Percentiles rank a stretch among this genome's conserved stretches.
phyloP scores from a whole-genome alignment of 1,140 invertebrate species.

The Argopecten irradians region DNA sequence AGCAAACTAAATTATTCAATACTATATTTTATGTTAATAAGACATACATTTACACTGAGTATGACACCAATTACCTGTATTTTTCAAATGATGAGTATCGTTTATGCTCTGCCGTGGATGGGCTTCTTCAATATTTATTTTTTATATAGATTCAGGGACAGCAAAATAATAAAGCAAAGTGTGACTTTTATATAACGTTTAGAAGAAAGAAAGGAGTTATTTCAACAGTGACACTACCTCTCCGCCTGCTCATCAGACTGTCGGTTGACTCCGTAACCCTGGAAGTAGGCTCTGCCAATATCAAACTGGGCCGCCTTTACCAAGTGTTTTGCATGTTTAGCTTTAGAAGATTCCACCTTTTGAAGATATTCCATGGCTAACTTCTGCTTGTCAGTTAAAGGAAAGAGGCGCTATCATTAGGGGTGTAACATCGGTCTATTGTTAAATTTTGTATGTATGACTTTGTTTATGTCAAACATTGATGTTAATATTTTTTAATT shows the following conservation, averaged over 20 bases:
- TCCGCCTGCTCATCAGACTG: conserved; percentile 75
- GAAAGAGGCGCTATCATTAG: not conserved
- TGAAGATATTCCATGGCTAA: conserved; percentile 69
- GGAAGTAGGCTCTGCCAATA: conserved; percentile 74
- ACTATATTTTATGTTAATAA: too few relatives aligned
- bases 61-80: not conserved
- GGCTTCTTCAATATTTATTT: not conserved
- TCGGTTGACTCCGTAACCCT: conserved; percentile 72
- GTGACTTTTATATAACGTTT: not conserved
- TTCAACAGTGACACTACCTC: conserved; percentile 60
- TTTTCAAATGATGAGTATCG: too few relatives aligned
- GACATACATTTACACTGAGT: not conserved
- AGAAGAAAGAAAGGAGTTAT: not conserved
- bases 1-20: too few relatives aligned
- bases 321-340: conserved; percentile 64
- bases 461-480: conserved; percentile 12
- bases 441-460: not conserved
- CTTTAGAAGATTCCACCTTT: conserved; percentile 62
- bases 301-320: conserved; percentile 72
- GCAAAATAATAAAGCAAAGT: not conserved
- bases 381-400: conserved; percentile 57
- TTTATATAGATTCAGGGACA: not conserved
- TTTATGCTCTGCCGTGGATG: not conserved
- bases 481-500: too few relatives aligned
- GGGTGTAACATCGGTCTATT: not conserved